These are phyloP conservation scores for Ochropleura plecta DNA, from an alignment of 2,888 invertebrate species.

Conservation along the genomic window DNA sequence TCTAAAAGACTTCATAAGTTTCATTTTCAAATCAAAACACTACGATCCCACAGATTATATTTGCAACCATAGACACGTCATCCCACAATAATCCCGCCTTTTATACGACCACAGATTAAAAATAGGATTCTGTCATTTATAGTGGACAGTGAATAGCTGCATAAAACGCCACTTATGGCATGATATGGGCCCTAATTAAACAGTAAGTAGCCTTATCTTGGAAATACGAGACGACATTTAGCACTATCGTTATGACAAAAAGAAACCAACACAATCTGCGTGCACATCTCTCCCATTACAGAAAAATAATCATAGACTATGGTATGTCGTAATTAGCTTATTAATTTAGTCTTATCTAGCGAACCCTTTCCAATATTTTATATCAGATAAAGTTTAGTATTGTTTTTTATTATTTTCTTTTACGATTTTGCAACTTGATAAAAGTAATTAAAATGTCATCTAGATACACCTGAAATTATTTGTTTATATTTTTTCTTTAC, in stretches of 20 bases:
- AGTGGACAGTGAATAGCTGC: constrained; percentile 54
- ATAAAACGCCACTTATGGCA: constrained; percentile 53
- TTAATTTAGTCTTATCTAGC: constrained; percentile 46
- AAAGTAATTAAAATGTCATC: constrained; percentile 9
- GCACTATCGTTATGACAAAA: constrained; percentile 44
- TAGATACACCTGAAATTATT: neutral
- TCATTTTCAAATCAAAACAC: constrained; percentile 50
- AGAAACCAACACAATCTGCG: constrained; percentile 46
- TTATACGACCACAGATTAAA: constrained; percentile 58
- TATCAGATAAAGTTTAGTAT: constrained; percentile 28
- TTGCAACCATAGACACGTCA: constrained; percentile 50
- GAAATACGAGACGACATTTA: constrained; percentile 41
- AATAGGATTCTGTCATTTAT: constrained; percentile 55
- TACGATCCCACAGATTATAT: constrained; percentile 37
- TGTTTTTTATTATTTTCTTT: constrained; percentile 26
- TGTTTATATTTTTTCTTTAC: neutral
- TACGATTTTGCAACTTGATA: constrained; percentile 17
- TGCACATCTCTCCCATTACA: constrained; percentile 52
- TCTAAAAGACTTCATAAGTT: constrained; percentile 39
- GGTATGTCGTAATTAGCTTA: constrained; percentile 46
- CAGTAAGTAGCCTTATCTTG: constrained; percentile 59
- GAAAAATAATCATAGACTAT: constrained; percentile 44
- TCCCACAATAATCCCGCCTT: constrained; percentile 51
- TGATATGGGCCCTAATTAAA: constrained; percentile 60
- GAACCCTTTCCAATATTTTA: constrained; percentile 48